These are phyloP conservation scores for Eciton burchellii DNA, from an alignment of 1,140 invertebrate species.

Conservation along the genomic window DNA sequence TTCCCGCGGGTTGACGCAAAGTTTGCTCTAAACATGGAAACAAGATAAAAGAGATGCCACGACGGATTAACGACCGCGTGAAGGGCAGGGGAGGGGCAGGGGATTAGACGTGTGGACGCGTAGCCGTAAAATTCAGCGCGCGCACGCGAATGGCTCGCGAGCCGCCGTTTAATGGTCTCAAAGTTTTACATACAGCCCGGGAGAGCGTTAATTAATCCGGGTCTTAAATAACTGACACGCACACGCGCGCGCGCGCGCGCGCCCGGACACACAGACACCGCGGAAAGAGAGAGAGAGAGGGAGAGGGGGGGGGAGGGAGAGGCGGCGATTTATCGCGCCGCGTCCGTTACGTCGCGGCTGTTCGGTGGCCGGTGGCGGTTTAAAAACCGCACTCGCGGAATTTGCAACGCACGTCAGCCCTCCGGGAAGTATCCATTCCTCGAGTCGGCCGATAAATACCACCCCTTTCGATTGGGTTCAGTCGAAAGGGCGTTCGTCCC, in stretches of 20 bases:
- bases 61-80: conserved; percentile 9
- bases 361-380: too few species aligned
- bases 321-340: not conserved
- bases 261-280: too few species aligned
- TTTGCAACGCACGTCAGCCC: not conserved
- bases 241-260: too few species aligned
- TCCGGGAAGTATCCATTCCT: not conserved
- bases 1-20: conserved; percentile 49
- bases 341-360: not conserved
- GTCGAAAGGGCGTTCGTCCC: too few species aligned
- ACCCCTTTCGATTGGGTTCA: not conserved
- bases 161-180: not conserved
- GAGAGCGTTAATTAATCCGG: conserved; percentile 17
- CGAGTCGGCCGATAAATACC: not conserved
- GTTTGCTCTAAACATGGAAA: conserved; percentile 40
- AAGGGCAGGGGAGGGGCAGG: not conserved
- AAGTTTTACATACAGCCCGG: conserved; percentile 19
- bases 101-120: conserved; percentile 20
- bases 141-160: conserved; percentile 9
- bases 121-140: conserved; percentile 19
- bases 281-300: not conserved
- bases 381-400: not conserved
- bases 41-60: not conserved
- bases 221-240: not conserved
- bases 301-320: too few species aligned